phyloP scores from a whole-genome alignment of 1,140 invertebrate genomes.

The Heliconius himera region DNA sequence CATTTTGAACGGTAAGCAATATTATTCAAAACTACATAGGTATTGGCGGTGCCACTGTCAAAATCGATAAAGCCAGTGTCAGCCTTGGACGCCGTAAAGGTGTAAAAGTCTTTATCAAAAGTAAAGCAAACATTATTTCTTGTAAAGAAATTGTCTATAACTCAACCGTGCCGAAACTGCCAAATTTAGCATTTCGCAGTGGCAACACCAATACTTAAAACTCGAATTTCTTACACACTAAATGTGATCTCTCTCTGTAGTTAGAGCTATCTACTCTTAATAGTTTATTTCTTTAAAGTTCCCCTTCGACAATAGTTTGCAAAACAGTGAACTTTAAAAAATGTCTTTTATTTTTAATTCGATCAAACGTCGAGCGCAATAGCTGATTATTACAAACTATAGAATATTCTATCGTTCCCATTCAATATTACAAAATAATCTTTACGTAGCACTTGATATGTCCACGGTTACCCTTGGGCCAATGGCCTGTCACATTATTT shows the following conservation, averaged over 20 bases:
- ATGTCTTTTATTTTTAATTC: constrained; percentile 15
- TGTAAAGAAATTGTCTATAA: constrained; percentile 49
- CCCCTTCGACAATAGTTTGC: not conserved
- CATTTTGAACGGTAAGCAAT: constrained; percentile 71
- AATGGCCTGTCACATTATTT: constrained; percentile 20
- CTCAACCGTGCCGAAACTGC: constrained; percentile 43
- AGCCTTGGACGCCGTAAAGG: constrained; percentile 41
- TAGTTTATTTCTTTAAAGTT: constrained; percentile 42
- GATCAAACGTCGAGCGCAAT: constrained; percentile 31
- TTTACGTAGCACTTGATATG: constrained; percentile 61
- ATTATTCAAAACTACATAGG: constrained; percentile 56
- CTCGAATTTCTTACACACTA: constrained; percentile 62
- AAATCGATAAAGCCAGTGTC: constrained; percentile 40
- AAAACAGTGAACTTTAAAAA: constrained; percentile 14
- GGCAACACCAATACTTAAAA: constrained; percentile 55
- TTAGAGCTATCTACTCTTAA: constrained; percentile 49
- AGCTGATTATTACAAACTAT: constrained; percentile 53
- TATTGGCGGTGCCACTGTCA: constrained; percentile 56
- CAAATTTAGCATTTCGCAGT: constrained; percentile 41
- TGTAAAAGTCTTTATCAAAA: constrained; percentile 57
- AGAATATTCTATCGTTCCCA: constrained; percentile 63
- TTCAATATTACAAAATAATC: constrained; percentile 50
- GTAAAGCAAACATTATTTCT: constrained; percentile 66
- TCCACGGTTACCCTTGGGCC: constrained; percentile 60
- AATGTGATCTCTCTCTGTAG: constrained; percentile 70